A percentile compares a stretch with the other conserved stretches of the same genome.
phyloP scores from a whole-genome alignment of 2,113 vertebrate species.

The Halcyon malimbica region DNA sequence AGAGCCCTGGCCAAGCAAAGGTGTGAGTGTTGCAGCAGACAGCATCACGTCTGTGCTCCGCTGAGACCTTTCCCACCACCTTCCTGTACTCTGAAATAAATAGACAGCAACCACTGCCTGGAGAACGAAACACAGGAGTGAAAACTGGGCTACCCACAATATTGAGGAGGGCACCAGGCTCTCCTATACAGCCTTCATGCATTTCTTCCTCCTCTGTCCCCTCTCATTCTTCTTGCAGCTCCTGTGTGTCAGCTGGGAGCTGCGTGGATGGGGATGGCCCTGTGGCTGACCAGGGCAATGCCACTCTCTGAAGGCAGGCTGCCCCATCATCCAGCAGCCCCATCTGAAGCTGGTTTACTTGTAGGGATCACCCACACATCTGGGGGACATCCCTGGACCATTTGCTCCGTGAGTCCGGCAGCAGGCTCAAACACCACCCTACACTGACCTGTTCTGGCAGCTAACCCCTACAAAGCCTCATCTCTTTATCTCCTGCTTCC shows the following conservation, averaged over 20 bases:
- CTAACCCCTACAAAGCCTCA: background rate
- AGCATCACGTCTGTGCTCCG: accelerated
- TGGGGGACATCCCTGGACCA: too few relatives aligned
- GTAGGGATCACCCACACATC: background rate
- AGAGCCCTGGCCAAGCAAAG: background rate
- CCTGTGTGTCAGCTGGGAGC: background rate
- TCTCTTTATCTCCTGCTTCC: background rate
- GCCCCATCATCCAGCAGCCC: accelerated
- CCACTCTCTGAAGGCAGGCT: background rate
- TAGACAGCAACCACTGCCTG: background rate
- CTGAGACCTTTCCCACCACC: background rate
- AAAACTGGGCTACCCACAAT: background rate
- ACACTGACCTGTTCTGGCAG: background rate
- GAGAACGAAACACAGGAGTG: background rate
- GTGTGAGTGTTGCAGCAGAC: background rate
- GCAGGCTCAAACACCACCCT: background rate
- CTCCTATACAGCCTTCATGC: background rate
- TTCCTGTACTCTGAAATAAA: background rate
- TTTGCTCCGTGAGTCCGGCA: background rate
- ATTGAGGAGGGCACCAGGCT: accelerated
- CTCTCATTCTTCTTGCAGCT: background rate
- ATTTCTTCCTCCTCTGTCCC: background rate
- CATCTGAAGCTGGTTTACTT: background rate
- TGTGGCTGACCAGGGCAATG: background rate
- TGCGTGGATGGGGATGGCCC: background rate